Percentiles rank a stretch among this genome's conserved stretches.
These are phyloP conservation scores for Conus ventricosus DNA, from an alignment of 1,140 invertebrate species.

Conservation along the genomic window DNA sequence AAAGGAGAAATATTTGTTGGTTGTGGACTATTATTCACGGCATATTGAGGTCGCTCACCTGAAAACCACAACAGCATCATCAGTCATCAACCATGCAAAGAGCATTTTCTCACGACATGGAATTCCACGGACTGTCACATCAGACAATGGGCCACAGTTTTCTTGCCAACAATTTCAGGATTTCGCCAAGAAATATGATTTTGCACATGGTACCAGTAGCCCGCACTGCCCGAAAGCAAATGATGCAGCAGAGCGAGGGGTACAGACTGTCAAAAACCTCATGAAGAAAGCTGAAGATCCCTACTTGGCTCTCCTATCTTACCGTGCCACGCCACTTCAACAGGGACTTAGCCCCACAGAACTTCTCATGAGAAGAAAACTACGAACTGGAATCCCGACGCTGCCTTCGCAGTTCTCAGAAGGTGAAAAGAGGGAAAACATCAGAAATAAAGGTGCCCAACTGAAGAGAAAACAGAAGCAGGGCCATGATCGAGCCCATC, in stretches of 20 bases:
- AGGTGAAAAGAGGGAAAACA: too few relatives aligned
- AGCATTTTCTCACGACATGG: background rate
- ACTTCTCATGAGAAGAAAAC: slow-evolving; percentile 46
- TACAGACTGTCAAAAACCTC: slow-evolving; percentile 52
- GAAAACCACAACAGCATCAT: background rate
- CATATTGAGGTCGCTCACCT: background rate
- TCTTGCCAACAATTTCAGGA: slow-evolving; percentile 68
- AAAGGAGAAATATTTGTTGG: background rate
- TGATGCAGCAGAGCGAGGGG: slow-evolving; percentile 45
- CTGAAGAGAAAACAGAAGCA: too few relatives aligned
- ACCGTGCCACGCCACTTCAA: slow-evolving; percentile 41
- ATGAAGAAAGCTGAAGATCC: slow-evolving; percentile 47
- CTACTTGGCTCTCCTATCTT: slow-evolving; percentile 40
- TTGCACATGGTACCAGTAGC: slow-evolving; percentile 58
- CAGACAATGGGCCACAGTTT: slow-evolving; percentile 14
- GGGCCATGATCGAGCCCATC: too few relatives aligned
- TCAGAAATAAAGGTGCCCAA: too few relatives aligned
- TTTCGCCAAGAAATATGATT: slow-evolving; percentile 71
- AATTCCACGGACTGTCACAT: background rate
- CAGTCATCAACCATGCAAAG: background rate
- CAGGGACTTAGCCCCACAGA: slow-evolving; percentile 42
- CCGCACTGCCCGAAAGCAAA: slow-evolving; percentile 51
- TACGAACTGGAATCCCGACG: background rate
- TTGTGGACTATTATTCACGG: slow-evolving; percentile 3
- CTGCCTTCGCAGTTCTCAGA: background rate